Percentiles rank a stretch among this genome's conserved stretches.
phyloP scores from a whole-genome alignment of 2,113 vertebrate genomes.

The Andinoacara biseriatus region DNA sequence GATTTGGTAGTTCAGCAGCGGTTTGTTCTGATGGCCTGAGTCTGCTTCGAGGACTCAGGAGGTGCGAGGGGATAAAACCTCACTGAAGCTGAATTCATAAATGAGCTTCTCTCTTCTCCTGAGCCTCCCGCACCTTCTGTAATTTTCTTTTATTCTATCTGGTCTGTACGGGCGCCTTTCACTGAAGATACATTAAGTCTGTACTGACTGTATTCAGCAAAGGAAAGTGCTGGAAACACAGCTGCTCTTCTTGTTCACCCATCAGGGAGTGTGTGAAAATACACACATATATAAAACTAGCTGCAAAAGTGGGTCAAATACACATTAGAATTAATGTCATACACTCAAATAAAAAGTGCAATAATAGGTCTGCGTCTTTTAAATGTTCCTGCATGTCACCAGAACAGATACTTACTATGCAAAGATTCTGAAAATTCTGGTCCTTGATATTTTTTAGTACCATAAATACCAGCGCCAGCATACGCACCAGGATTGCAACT shows the following conservation, averaged over 20 bases:
- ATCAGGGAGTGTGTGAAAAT: background rate
- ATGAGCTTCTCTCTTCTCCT: background rate
- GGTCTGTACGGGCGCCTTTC: background rate
- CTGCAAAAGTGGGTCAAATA: background rate
- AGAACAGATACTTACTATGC: background rate
- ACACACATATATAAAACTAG: background rate
- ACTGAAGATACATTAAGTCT: constrained; percentile 18
- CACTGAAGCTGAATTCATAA: background rate
- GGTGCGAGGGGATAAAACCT: background rate
- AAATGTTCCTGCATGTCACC: background rate
- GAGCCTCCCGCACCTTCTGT: background rate
- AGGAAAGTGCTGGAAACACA: background rate
- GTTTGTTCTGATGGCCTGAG: background rate
- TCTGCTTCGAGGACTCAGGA: background rate
- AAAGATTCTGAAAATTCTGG: background rate
- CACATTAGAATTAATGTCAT: background rate
- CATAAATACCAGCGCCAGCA: background rate
- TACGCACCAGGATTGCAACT: background rate
- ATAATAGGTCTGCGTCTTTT: background rate
- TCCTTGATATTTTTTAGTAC: background rate
- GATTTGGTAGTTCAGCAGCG: constrained; percentile 11
- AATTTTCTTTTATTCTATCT: background rate
- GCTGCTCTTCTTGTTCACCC: background rate
- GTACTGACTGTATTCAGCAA: background rate
- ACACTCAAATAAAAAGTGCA: background rate